These are phyloP conservation scores for Tenebrio molitor DNA, from an alignment of 1,140 invertebrate genomes.

Conservation along the genomic window DNA sequence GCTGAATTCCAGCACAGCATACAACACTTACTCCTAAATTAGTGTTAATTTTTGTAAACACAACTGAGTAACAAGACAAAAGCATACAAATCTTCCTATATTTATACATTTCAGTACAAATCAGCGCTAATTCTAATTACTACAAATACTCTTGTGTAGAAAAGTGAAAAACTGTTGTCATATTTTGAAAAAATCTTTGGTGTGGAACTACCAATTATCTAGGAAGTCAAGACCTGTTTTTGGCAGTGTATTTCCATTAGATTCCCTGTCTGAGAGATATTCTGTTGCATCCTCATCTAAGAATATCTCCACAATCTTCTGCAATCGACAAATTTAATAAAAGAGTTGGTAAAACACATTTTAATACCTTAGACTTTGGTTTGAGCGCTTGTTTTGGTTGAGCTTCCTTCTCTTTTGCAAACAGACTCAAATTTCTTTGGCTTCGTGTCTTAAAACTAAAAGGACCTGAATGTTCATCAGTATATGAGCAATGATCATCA, in stretches of 20 bases:
- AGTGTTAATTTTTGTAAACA: no score
- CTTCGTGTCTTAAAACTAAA: constrained; percentile 85
- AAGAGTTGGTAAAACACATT: constrained; percentile 2
- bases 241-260: constrained; percentile 64
- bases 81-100: not conserved
- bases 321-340: not conserved
- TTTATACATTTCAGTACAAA: no score
- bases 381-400: constrained; percentile 33
- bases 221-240: constrained; percentile 83
- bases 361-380: constrained; percentile 51
- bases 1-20: no score
- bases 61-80: not conserved
- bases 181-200: constrained; percentile 21
- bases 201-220: constrained; percentile 75
- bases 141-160: no score
- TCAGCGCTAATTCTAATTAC: no score
- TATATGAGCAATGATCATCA: constrained; percentile 72
- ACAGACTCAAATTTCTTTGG: constrained; percentile 78
- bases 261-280: constrained; percentile 65
- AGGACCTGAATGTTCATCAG: constrained; percentile 83
- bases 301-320: constrained; percentile 16
- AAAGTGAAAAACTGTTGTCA: no score
- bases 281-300: constrained; percentile 53
- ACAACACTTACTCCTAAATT: no score
- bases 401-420: constrained; percentile 60